Evolutionary conservation across 2,113 vertebrate genomes (phyloP).

Genomic region (Microtus ochrogaster): DNA sequence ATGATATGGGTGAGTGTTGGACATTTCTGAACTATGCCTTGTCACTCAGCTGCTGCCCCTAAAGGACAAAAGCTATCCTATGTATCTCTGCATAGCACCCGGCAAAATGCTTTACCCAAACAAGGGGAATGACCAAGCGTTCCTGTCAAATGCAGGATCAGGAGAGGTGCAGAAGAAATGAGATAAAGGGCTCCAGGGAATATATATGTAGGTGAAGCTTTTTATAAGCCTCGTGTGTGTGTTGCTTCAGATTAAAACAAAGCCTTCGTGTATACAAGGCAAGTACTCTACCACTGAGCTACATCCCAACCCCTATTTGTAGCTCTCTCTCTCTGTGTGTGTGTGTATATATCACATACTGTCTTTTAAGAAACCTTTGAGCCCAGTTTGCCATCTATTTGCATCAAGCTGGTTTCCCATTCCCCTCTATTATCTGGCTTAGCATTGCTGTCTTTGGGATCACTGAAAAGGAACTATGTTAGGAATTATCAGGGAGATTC

Average conservation of each 20-base stretch:
- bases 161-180: background rate
- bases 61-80: background rate
- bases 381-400: background rate
- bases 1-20: background rate
- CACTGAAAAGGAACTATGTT: background rate
- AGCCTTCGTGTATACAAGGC: background rate
- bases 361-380: background rate
- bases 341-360: background rate
- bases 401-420: background rate
- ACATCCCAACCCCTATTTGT: background rate
- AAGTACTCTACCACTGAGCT: background rate
- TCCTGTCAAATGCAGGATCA: background rate
- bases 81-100: background rate
- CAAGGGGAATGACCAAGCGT: background rate
- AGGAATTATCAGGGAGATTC: background rate
- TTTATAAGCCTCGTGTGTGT: background rate
- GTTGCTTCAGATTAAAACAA: background rate
- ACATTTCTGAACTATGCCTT: background rate
- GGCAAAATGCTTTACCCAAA: background rate
- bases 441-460: constrained; percentile 14
- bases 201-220: background rate
- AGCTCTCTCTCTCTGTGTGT: background rate
- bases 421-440: background rate
- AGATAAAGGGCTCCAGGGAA: background rate
- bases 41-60: background rate